Percentiles rank a stretch among this genome's conserved stretches.
Evolutionary conservation across 2,888 invertebrate species (phyloP).

Genomic region (Halictus quadricinctus): DNA sequence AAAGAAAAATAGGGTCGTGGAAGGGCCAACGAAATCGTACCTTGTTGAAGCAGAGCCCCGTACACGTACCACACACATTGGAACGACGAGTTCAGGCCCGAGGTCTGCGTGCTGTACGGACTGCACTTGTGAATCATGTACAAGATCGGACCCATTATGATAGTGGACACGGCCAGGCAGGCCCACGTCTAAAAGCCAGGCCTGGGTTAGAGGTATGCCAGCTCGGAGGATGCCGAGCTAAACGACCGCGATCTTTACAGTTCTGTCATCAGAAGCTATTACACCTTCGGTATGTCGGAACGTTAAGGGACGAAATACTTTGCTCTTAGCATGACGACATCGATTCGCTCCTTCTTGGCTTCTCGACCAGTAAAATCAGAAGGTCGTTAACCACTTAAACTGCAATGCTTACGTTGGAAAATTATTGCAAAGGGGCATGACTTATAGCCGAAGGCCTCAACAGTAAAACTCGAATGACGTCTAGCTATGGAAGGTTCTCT

Average conservation of each 20-base stretch:
- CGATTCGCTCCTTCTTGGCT: conserved; percentile 13
- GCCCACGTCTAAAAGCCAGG: conserved; percentile 89
- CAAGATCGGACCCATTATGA: conserved; percentile 90
- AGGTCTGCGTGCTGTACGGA: conserved; percentile 81
- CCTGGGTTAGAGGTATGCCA: conserved; percentile 8
- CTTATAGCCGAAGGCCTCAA: too few species aligned
- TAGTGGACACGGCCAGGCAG: conserved; percentile 88
- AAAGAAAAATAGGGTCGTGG: conserved; percentile 9
- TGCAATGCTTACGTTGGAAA: neutral
- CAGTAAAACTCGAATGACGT: neutral
- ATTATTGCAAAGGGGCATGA: neutral
- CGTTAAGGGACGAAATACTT: conserved; percentile 8
- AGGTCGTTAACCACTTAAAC: neutral
- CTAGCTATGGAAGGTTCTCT: neutral
- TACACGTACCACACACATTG: conserved; percentile 95
- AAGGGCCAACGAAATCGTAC: conserved; percentile 81
- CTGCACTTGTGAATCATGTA: conserved; percentile 89
- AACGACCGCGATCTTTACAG: conserved; percentile 33
- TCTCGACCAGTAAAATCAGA: neutral
- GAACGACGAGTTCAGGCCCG: conserved; percentile 80
- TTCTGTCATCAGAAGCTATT: conserved; percentile 34
- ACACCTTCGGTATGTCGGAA: conserved; percentile 28
- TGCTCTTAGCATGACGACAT: conserved; percentile 5
- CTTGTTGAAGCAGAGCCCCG: conserved; percentile 95
- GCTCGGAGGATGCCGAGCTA: conserved; percentile 26